Evolutionary conservation across 2,888 invertebrate species (phyloP).

Genomic region (Drosophila eohydei): DNA sequence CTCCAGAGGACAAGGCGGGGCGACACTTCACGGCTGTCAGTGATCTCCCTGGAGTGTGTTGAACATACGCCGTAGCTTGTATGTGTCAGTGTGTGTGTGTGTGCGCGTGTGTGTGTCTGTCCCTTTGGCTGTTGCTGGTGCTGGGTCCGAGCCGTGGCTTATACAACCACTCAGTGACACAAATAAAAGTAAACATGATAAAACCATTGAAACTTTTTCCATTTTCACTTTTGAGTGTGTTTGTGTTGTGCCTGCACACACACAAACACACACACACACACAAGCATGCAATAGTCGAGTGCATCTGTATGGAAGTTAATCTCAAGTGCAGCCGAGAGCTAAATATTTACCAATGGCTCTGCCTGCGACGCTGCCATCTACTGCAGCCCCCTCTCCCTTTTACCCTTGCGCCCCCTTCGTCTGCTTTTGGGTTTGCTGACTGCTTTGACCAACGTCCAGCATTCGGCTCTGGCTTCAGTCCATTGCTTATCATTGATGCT

Average conservation of each 20-base stretch:
- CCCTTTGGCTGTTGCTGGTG: conserved; percentile 18
- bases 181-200: conserved; percentile 80
- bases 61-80: conserved; percentile 57
- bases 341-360: conserved; percentile 73
- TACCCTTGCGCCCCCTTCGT: neutral
- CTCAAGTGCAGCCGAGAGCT: conserved; percentile 80
- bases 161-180: conserved; percentile 80
- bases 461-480: conserved; percentile 37
- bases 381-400: neutral
- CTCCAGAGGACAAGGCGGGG: conserved; percentile 17
- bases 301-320: conserved; percentile 71
- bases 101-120: conserved; percentile 22
- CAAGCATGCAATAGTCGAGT: conserved; percentile 18
- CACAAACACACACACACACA: conserved; percentile 17
- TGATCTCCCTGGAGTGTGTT: conserved; percentile 78
- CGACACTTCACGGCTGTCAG: conserved; percentile 71
- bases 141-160: conserved; percentile 58
- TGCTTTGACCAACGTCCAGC: conserved; percentile 53
- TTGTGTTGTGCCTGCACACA: conserved; percentile 67
- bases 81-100: conserved; percentile 14
- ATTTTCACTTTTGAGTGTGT: conserved; percentile 80
- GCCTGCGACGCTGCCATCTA: conserved; percentile 3
- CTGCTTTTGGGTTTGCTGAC: conserved; percentile 33
- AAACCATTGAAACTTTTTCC: conserved; percentile 81
- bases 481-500: conserved; percentile 60